Conservation (phyloP, 1,140 invertebrate species). For the Spodoptera litura region DNA sequence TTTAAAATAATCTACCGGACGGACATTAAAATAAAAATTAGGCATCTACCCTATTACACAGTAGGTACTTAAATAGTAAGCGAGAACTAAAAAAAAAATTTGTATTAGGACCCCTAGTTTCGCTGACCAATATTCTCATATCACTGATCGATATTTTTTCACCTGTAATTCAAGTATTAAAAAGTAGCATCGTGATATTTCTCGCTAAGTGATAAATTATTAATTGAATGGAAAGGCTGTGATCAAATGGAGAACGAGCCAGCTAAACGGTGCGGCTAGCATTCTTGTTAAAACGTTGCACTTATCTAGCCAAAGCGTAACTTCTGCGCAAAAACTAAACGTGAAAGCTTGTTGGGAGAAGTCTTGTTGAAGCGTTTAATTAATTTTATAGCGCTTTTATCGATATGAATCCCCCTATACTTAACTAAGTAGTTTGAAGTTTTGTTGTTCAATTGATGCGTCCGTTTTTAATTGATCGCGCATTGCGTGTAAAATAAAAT, state of each 20-base stretch:
- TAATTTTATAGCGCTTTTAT: constrained; percentile 32
- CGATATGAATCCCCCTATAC: not conserved
- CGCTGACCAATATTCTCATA: not conserved
- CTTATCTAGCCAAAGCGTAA: constrained; percentile 41
- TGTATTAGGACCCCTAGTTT: too few relatives aligned
- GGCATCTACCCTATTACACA: too few relatives aligned
- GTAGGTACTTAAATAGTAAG: too few relatives aligned
- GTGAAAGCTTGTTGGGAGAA: constrained; percentile 46
- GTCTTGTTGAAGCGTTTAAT: constrained; percentile 12
- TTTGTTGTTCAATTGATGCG: too few relatives aligned
- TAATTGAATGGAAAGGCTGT: constrained; percentile 58
- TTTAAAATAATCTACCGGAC: too few relatives aligned
- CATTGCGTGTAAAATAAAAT: too few relatives aligned
- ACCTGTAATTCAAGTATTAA: constrained; percentile 9
- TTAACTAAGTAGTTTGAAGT: too few relatives aligned
- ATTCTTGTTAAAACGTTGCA: constrained; percentile 54
- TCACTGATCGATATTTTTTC: constrained; percentile 24
- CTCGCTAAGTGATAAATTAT: constrained; percentile 60
- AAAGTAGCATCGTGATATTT: constrained; percentile 44
- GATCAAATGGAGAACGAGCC: constrained; percentile 53
- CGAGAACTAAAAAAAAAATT: too few relatives aligned
- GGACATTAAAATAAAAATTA: too few relatives aligned
- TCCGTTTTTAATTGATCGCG: too few relatives aligned
- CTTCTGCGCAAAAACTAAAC: constrained; percentile 32
- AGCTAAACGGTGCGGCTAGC: constrained; percentile 32